Evolutionary conservation across 2,797 vertebrate species (phyloP), one percentile per base, ranked within the genome.

Genomic region (Arctocebus calabarensis): DNA sequence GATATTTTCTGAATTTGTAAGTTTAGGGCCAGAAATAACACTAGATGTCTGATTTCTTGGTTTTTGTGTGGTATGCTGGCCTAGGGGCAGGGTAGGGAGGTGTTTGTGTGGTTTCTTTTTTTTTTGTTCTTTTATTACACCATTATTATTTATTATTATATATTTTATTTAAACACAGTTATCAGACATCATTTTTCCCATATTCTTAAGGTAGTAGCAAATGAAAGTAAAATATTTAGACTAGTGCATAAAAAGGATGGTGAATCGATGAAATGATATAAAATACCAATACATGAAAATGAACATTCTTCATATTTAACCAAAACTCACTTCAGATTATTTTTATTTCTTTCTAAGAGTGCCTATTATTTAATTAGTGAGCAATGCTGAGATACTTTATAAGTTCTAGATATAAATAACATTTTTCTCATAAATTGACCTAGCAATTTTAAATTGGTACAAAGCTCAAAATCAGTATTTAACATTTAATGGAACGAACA

Each of bases 401-500:
- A 97, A 97, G 74, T 97, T 97, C 96, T 97, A 95, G 95, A 97
- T 96, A 97, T 97, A 97, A 97, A 89, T 87, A 84, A 84, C 96
- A 98, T 97, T 96, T 97, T 98, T 94, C 91, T 98, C 93, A 97
- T 97, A 97, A 98, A 96, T 97, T 99, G 97, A 97, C 98, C 98
- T 98, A 97, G 95, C 97, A 95, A 97, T 98, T 98, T 98, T 99
- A 98, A 98, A 98, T 98, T 97, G 97, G 96, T 98, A 98, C 98
- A 98, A 98, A 98, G 98, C 98, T 99, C 98, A 99, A 99, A 99
- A 99, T 98, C 98, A 98, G 98, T 98, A 98, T 98, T 98, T 98
- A 99, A 99, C 99, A 98, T 99, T 99, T 99, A 99, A 99, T 99
- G 98, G 98, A 99, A 99, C 88, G 98, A 98, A 98, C 98, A 98